Percentiles rank a stretch among this genome's conserved stretches.
Conservation (phyloP, 2,888 invertebrate species). For the Melanostoma scalare region DNA sequence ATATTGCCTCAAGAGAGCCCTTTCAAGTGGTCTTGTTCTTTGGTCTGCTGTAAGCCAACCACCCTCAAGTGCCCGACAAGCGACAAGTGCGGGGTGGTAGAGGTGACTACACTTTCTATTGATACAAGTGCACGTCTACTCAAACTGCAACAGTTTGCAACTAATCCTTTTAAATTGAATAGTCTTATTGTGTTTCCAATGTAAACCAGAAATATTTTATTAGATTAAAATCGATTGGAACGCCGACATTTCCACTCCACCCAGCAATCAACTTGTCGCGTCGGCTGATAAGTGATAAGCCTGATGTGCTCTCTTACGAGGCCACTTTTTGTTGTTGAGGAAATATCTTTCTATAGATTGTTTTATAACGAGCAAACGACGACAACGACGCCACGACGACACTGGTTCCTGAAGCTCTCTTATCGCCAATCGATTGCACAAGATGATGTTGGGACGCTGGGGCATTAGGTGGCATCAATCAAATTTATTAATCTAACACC, state of each 20-base stretch:
- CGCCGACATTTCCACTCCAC: neutral
- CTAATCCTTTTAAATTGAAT: too few species aligned
- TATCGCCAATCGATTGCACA: conserved; percentile 14
- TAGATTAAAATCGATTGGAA: conserved; percentile 16
- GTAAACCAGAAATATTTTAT: conserved; percentile 13
- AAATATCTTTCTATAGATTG: too few species aligned
- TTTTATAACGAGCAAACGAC: too few species aligned
- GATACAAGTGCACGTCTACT: too few species aligned
- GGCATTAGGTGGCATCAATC: conserved; percentile 11
- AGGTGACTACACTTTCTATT: too few species aligned
- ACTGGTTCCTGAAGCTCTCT: neutral
- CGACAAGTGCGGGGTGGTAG: too few species aligned
- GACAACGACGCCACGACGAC: neutral
- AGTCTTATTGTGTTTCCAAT: neutral
- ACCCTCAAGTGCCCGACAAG: too few species aligned
- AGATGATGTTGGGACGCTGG: neutral
- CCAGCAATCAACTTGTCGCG: neutral
- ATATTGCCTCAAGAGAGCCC: too few species aligned
- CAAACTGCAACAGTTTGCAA: too few species aligned
- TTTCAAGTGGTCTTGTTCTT: too few species aligned
- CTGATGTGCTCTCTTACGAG: neutral
- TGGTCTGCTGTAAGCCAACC: too few species aligned
- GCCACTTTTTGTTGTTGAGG: neutral
- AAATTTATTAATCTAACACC: conserved; percentile 1
- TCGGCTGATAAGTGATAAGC: conserved; percentile 17